phyloP scores from a whole-genome alignment of 2,113 vertebrate genomes.

The Pipra filicauda region DNA sequence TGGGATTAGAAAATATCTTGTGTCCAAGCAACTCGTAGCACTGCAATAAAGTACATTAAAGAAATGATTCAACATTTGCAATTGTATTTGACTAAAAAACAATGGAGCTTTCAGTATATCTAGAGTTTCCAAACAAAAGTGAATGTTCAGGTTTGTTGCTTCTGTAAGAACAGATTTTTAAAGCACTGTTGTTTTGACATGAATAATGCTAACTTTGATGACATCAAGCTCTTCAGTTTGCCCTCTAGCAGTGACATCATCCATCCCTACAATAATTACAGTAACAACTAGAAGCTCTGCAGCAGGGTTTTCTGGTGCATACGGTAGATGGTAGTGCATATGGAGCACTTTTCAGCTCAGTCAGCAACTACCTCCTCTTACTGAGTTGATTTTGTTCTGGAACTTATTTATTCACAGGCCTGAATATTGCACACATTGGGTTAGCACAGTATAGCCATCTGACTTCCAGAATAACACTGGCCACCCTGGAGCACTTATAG shows the following conservation, averaged over 20 bases:
- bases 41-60: not conserved
- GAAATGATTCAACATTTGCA: not conserved
- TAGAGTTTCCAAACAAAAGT: not conserved
- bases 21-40: not conserved
- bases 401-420: not conserved
- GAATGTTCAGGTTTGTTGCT: not conserved
- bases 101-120: not conserved
- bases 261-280: not conserved
- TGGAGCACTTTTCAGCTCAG: not conserved
- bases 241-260: not conserved
- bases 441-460: not conserved
- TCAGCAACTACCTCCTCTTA: not conserved
- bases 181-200: not conserved
- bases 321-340: not conserved
- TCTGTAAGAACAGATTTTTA: not conserved
- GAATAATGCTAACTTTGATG: not conserved
- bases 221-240: not conserved
- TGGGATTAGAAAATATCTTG: not conserved
- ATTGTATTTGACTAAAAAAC: not conserved
- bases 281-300: not conserved
- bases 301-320: not conserved
- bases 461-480: not conserved
- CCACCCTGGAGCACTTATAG: not conserved
- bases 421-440: not conserved
- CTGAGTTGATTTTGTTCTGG: not conserved